These are phyloP conservation scores for Acipenser oxyrinchus DNA, from an alignment of 2,797 vertebrate species.

Conservation along the genomic window DNA sequence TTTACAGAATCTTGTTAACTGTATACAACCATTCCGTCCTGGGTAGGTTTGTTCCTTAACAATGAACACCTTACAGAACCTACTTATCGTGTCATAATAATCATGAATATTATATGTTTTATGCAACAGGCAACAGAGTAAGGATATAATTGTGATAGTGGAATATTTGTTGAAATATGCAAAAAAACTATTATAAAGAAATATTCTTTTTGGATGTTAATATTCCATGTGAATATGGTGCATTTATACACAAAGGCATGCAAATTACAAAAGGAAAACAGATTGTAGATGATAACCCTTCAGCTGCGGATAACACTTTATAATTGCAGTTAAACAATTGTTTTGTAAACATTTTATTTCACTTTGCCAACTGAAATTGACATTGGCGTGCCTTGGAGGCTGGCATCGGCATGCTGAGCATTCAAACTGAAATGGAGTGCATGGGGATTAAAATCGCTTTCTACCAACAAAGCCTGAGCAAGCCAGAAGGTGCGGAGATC, in stretches of 20 bases:
- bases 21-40: no score
- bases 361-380: background rate
- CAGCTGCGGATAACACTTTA: background rate
- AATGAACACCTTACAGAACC: no score
- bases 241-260: background rate
- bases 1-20: no score
- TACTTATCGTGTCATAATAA: no score
- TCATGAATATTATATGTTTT: no score
- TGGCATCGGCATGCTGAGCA: background rate
- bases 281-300: conserved; percentile 1
- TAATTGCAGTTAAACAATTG: background rate
- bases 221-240: no score
- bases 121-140: no score
- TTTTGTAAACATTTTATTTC: background rate
- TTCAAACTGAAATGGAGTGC: conserved; percentile 1
- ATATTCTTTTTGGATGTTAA: no score
- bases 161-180: no score
- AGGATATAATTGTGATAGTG: no score
- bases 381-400: background rate
- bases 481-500: background rate
- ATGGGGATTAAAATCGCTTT: background rate
- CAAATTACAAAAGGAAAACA: background rate
- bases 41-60: no score
- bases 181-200: no score
- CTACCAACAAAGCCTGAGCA: conserved; percentile 9